These are phyloP conservation scores for Drosophila falleni DNA, from an alignment of 2,888 invertebrate species.

Conservation along the genomic window DNA sequence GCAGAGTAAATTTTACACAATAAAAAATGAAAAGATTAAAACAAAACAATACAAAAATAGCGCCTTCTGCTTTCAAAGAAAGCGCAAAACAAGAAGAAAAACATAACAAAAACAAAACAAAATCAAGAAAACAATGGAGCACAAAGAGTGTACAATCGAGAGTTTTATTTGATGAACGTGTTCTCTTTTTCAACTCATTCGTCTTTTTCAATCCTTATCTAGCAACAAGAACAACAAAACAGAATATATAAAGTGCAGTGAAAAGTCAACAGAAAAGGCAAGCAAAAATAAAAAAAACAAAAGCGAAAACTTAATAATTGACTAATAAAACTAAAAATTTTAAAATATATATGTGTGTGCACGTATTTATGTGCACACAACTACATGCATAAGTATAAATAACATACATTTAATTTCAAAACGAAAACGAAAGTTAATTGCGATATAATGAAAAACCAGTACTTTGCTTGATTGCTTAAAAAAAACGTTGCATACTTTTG, in stretches of 20 bases:
- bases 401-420: conserved; percentile 38
- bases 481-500: conserved; percentile 59
- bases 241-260: conserved; percentile 39
- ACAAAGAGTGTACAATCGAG: conserved; percentile 45
- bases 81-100: conserved; percentile 6
- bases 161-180: conserved; percentile 39
- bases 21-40: not conserved
- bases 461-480: conserved; percentile 53
- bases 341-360: conserved; percentile 16
- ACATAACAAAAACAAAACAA: conserved; percentile 4
- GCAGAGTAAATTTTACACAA: conserved; percentile 15
- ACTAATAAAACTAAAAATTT: conserved; percentile 22
- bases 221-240: conserved; percentile 36
- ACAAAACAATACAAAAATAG: conserved; percentile 3
- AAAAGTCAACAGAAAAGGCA: conserved; percentile 40
- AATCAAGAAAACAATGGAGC: conserved; percentile 34
- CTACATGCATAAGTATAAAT: conserved; percentile 40
- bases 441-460: conserved; percentile 21
- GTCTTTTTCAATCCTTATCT: conserved; percentile 30
- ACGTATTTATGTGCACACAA: conserved; percentile 25
- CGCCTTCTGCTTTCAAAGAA: conserved; percentile 7
- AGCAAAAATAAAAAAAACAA: conserved; percentile 44
- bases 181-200: conserved; percentile 39
- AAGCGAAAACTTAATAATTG: conserved; percentile 27
- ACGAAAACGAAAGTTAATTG: conserved; percentile 8